These are phyloP conservation scores for Volucella inflata DNA, from an alignment of 2,888 invertebrate genomes.

Conservation along the genomic window DNA sequence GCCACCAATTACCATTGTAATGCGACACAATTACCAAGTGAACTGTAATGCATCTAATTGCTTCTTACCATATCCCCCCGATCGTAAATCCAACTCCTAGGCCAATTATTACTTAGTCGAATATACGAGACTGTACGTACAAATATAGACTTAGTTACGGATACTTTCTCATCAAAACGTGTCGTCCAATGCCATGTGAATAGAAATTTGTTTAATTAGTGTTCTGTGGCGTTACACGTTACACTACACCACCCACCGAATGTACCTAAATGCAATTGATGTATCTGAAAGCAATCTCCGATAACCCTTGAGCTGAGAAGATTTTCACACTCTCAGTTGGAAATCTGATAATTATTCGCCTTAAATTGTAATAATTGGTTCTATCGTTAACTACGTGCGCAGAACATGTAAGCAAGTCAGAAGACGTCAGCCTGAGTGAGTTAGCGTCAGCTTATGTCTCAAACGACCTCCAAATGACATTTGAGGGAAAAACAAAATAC, in stretches of 20 bases:
- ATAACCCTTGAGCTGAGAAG: slow-evolving; percentile 20
- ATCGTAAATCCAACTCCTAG: not conserved
- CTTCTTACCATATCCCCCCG: slow-evolving; percentile 23
- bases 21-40: slow-evolving; percentile 64
- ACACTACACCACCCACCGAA: not conserved
- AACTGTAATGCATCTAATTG: slow-evolving; percentile 64
- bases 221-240: slow-evolving; percentile 48
- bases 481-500: slow-evolving; percentile 41
- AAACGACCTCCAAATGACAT: slow-evolving; percentile 71
- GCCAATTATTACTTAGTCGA: too few species aligned
- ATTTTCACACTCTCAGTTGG: slow-evolving; percentile 53
- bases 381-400: slow-evolving; percentile 45
- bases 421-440: slow-evolving; percentile 12
- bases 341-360: slow-evolving; percentile 50
- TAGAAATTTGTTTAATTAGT: slow-evolving; percentile 69
- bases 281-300: slow-evolving; percentile 12
- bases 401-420: slow-evolving; percentile 43
- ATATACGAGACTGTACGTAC: too few species aligned
- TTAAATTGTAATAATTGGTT: slow-evolving; percentile 54
- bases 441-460: slow-evolving; percentile 8
- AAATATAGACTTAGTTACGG: too few species aligned
- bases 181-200: not conserved
- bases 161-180: too few species aligned
- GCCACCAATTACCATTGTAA: slow-evolving; percentile 67
- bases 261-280: slow-evolving; percentile 1